Conservation (phyloP, 2,797 vertebrate species). For the Enteromius fasciolatus region DNA sequence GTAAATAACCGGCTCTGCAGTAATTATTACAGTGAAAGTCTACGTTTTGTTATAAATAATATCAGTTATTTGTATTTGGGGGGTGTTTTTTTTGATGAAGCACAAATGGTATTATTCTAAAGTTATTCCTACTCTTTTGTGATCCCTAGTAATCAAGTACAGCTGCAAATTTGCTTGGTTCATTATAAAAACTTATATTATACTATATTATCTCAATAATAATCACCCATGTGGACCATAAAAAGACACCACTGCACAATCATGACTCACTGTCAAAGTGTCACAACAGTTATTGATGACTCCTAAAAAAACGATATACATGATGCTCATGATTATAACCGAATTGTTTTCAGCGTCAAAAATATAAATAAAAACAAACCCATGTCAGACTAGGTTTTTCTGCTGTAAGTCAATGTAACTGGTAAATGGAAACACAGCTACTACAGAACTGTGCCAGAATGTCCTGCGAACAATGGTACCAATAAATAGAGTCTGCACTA, state of each 20-base stretch:
- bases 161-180: background rate
- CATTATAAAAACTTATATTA: background rate
- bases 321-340: background rate
- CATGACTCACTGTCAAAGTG: background rate
- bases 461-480: conserved; percentile 43
- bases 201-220: background rate
- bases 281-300: background rate
- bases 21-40: background rate
- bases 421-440: background rate
- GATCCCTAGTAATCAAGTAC: background rate
- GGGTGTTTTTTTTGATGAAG: background rate
- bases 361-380: background rate
- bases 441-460: conserved; percentile 34
- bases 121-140: background rate
- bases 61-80: background rate
- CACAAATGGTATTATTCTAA: background rate
- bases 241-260: background rate
- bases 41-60: background rate
- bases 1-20: background rate
- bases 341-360: background rate
- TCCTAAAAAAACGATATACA: background rate
- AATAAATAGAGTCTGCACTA: conserved; percentile 33
- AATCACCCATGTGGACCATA: background rate
- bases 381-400: background rate
- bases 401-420: background rate